phyloP scores from a whole-genome alignment of 2,797 vertebrate species.

The Chaunax sp. region DNA sequence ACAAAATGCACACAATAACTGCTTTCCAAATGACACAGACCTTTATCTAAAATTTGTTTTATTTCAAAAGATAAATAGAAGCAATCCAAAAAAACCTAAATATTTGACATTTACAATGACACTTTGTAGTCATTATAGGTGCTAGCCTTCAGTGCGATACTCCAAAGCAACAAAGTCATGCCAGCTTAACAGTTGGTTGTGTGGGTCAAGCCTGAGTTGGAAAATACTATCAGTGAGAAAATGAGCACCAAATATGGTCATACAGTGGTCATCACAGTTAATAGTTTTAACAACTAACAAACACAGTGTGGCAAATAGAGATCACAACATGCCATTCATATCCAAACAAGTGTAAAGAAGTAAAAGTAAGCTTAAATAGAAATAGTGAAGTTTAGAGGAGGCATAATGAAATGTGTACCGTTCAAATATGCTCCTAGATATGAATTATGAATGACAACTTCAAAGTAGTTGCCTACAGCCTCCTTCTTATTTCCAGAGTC shows the following conservation, averaged over 20 bases:
- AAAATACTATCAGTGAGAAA: slow-evolving; percentile 69
- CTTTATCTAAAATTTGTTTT: slow-evolving; percentile 75
- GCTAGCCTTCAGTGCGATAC: slow-evolving; percentile 61
- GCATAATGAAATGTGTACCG: slow-evolving; percentile 40
- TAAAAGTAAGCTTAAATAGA: slow-evolving; percentile 33
- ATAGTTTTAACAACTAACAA: slow-evolving; percentile 58
- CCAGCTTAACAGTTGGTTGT: slow-evolving; percentile 59
- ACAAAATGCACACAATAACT: slow-evolving; percentile 35
- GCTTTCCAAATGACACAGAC: slow-evolving; percentile 65
- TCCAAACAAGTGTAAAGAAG: slow-evolving; percentile 55
- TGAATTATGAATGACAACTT: slow-evolving; percentile 25
- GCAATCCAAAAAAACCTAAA: slow-evolving; percentile 36
- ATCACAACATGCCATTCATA: slow-evolving; percentile 63
- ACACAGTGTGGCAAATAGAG: slow-evolving; percentile 54
- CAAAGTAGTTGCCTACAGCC: slow-evolving; percentile 1
- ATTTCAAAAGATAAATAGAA: slow-evolving; percentile 81
- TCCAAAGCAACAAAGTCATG: slow-evolving; percentile 62
- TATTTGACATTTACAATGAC: slow-evolving; percentile 61
- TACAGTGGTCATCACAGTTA: slow-evolving; percentile 68
- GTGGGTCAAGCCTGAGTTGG: slow-evolving; percentile 46
- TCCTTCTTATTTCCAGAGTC: slow-evolving; percentile 31
- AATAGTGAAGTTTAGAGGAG: slow-evolving; percentile 27
- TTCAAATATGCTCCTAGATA: slow-evolving; percentile 26
- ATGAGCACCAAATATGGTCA: slow-evolving; percentile 70
- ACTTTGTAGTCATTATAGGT: slow-evolving; percentile 71